Evolutionary conservation across 1,140 invertebrate genomes (phyloP), one percentile per base, ranked within the genome.

Genomic region (Dysdera silvatica): DNA sequence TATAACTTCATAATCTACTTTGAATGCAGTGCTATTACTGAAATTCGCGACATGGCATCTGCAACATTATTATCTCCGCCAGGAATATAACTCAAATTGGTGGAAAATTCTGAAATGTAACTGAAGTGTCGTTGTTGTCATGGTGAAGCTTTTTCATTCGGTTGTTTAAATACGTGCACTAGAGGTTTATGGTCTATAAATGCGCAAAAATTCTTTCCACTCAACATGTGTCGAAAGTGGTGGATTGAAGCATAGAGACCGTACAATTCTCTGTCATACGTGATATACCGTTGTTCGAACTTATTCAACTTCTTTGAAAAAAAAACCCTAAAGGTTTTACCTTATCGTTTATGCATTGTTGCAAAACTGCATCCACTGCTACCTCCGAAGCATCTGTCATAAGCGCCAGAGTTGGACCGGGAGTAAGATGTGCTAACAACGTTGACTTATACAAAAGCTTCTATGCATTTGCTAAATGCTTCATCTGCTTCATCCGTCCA

Each of bases 381-480:
- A 29, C 29, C 14, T 41, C 51, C 6, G 28, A 48, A 18, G 67
- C 68, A 32, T 69, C 68, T 1, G 55, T 45, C 20, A 35, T 43
- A 4, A 70, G 14, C 24, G 41, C 29, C 2, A 67, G 4, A 7
- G 32, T n/a, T 2, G 64, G 40, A 18, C 32, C 29, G 2, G 47
- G 55, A 20, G 23, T 32, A 33, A 43, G 67, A 23, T 63, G 58
- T 8, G 16, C 51, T 5, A 70, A 20, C 6, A 48, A 10, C 18
- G 58, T 35, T 4, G 55, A n/a, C 5, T 24, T 28, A 0, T n/a
- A 68, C 68, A 16, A 78, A 49, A 8, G 41, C 66, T 18, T 67
- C 20, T 65, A 79, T 80, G 60, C 72, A 74, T 10, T 69, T 24
- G 3, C 69, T 55, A 63, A 79, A 79, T 0, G 77, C 73, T 58